Base-by-base conservation (phyloP, 2,113 vertebrate species). In the Coptodon bakossiorum region DNA sequence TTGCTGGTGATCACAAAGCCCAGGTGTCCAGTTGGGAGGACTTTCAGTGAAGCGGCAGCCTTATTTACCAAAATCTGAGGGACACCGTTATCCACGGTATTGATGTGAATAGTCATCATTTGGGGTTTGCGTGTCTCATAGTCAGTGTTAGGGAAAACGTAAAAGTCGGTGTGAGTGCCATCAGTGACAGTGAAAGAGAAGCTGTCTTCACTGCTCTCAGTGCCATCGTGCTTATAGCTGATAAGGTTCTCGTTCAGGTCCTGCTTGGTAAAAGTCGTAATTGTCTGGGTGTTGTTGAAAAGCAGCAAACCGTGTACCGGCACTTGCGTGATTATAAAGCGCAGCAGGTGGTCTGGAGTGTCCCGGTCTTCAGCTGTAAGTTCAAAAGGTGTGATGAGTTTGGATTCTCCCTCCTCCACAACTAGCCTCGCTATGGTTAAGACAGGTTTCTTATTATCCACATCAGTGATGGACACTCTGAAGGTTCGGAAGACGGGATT, bases 391-490 rank as follows among this genome's bases (percentile, higher is more conserved):
- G 98, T 99, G 91, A 99, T 98, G 68, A 99, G 96, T 89, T 98
- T 99, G 81, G 87, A 96, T 84, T 98, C 97, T 61, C 96, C 96
- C 88, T 99, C 98, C 10, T 95, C 97, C 71, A 99, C 96, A 19
- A 96, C 61, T 54, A 99, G 93, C 16, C 94, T 96, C 83, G 97
- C 97, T 68, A 99, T 94, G 6, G 97, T 98, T 81, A 99, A 89
- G 3, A 99, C 96, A 1, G 98, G 98, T 90, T 99, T 99, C 88
- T 99, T 99, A 90, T 99, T 99, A 94, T 99, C 98, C 43, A 99
- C 98, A 16, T 98, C 98, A 19, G 96, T 97, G 81, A 99, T 99
- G 57, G 98, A 99, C 92, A 99, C 98, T 59, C 98, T 97, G 91
- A 99, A 99, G 5, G 98, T 99, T 61, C 98, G 97, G 92, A 98